Evolutionary conservation across 2,797 vertebrate species (phyloP).

Genomic region (Xenopus petersii): DNA sequence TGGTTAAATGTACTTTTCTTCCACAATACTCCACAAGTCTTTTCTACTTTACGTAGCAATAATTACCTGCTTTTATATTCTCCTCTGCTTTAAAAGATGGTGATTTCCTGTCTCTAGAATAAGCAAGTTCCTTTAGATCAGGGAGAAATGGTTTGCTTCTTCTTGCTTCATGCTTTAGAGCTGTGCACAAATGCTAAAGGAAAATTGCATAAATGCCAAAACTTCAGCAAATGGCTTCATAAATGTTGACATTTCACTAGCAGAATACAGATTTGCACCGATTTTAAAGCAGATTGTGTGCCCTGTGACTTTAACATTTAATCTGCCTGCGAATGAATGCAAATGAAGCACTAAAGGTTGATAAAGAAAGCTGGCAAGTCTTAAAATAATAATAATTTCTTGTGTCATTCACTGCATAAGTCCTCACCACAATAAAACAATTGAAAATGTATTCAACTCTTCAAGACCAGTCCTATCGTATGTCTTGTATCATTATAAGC

Average conservation of each 20-base stretch:
- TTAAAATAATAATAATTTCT: background rate
- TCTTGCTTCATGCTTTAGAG: background rate
- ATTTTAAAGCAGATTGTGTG: background rate
- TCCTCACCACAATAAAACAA: no score
- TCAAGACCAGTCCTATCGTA: no score
- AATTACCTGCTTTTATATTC: constrained; percentile 30
- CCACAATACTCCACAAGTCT: constrained; percentile 1
- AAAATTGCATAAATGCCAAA: constrained; percentile 3
- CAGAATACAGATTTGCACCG: background rate
- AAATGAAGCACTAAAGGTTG: background rate
- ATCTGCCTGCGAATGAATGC: background rate
- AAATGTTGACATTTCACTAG: constrained; percentile 13
- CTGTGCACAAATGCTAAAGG: constrained; percentile 1
- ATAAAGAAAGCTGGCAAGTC: background rate
- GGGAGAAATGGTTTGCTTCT: background rate
- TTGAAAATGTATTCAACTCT: no score
- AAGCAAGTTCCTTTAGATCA: background rate
- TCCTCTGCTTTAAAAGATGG: constrained; percentile 22
- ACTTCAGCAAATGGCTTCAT: constrained; percentile 12
- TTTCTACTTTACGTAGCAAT: constrained; percentile 30
- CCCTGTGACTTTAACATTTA: background rate
- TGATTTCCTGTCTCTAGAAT: constrained; percentile 8
- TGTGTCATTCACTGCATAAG: no score
- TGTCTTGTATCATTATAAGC: no score
- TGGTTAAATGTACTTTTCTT: constrained; percentile 27